Evolutionary conservation across 2,113 vertebrate species (phyloP).

Genomic region (Eublepharis macularius): DNA sequence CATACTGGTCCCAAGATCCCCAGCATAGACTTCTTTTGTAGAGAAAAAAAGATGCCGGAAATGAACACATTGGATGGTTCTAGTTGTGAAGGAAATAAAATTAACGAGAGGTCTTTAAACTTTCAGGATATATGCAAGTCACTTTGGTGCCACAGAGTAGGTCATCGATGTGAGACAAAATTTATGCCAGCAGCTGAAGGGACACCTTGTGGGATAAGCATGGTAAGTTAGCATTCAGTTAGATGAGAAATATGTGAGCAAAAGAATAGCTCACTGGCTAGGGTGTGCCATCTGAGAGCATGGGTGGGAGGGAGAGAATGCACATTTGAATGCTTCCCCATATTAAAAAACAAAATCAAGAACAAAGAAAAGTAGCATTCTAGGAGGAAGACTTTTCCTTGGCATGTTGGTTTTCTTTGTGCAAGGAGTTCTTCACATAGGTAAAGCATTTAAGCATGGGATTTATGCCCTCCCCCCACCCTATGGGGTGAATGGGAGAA

Average conservation of each 20-base stretch:
- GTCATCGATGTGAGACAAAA: constrained; percentile 97
- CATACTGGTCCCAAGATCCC: background rate
- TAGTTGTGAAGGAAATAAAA: constrained; percentile 10
- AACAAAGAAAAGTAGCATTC: background rate
- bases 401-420: background rate
- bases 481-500: background rate
- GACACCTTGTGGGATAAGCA: constrained; percentile 90
- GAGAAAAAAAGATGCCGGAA: background rate
- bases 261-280: background rate
- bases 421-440: background rate
- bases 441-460: background rate
- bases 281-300: too few species aligned
- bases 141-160: constrained; percentile 93
- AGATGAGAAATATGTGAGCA: background rate
- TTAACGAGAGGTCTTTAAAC: background rate
- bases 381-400: too few species aligned
- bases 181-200: constrained; percentile 98
- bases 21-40: background rate
- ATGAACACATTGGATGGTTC: background rate
- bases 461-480: background rate
- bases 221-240: constrained; percentile 80
- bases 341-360: too few species aligned
- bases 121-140: constrained; percentile 97
- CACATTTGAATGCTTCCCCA: too few species aligned
- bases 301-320: too few species aligned